Evolutionary conservation across 2,797 vertebrate species (phyloP).

Genomic region (Xenentodon cancila): DNA sequence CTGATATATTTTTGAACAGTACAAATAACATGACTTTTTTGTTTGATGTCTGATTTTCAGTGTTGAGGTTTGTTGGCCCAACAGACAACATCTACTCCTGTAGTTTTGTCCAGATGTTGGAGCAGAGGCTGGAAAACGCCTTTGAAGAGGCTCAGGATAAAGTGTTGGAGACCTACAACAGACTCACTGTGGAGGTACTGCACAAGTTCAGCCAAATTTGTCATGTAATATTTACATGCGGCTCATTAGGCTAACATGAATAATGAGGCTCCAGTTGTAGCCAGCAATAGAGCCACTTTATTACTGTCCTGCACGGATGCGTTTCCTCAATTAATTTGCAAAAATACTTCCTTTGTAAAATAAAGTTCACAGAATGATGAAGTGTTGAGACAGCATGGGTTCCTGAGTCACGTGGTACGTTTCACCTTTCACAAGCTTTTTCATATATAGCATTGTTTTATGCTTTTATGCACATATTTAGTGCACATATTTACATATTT

Average conservation of each 20-base stretch:
- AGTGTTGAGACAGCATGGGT: no score
- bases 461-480: not conserved
- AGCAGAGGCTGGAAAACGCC: conserved; percentile 90
- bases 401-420: conserved; percentile 2
- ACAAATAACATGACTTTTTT: not conserved
- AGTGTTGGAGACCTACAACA: conserved; percentile 89
- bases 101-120: conserved; percentile 93
- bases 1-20: no score
- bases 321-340: not conserved
- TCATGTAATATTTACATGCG: conserved; percentile 11
- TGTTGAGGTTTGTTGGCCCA: conserved; percentile 93
- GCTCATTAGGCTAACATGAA: conserved; percentile 27
- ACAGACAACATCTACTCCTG: conserved; percentile 92
- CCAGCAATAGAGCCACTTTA: no score
- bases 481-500: no score
- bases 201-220: not conserved
- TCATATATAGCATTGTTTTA: no score
- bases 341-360: no score
- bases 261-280: not conserved
- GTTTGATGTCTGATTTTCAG: conserved; percentile 45
- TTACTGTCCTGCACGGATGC: not conserved
- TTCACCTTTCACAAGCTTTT: conserved; percentile 4
- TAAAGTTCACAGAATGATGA: no score
- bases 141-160: conserved; percentile 94
- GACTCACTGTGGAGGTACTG: conserved; percentile 90